phyloP scores from a whole-genome alignment of 2,888 invertebrate genomes.

The Lochmaea crataegi region DNA sequence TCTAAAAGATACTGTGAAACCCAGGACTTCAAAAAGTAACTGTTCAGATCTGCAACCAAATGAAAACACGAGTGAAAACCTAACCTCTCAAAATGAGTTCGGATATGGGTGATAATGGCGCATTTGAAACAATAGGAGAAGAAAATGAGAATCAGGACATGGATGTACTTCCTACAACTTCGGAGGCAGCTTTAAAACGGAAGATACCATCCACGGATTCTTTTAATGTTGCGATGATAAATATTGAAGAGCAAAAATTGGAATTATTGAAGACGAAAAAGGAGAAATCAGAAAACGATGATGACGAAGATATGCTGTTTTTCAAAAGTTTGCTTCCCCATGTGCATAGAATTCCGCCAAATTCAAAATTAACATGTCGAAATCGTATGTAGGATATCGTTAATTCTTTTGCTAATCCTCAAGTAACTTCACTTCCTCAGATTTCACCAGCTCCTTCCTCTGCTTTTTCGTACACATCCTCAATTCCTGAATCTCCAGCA shows the following conservation, averaged over 20 bases:
- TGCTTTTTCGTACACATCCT: not conserved
- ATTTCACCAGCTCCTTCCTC: not conserved
- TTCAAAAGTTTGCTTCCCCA: constrained; percentile 4
- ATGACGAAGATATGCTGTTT: not conserved
- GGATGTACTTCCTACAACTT: constrained; percentile 9
- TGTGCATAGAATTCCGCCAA: not conserved
- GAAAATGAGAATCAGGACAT: constrained; percentile 15
- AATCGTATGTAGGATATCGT: not conserved
- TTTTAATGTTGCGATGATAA: constrained; percentile 15
- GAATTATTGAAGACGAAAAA: constrained; percentile 15
- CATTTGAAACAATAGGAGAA: constrained; percentile 4
- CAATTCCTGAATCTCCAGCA: not conserved
- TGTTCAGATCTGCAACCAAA: constrained; percentile 2
- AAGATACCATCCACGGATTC: constrained; percentile 8
- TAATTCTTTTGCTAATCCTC: not conserved
- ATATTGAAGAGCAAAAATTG: constrained; percentile 26
- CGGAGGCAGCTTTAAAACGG: constrained; percentile 4
- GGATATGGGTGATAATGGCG: not conserved
- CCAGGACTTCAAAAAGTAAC: constrained; percentile 14
- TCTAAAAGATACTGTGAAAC: constrained; percentile 29
- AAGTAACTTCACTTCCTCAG: not conserved
- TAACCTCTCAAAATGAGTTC: not conserved
- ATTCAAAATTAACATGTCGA: not conserved
- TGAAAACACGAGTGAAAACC: not conserved
- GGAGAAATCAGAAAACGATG: not conserved